phyloP scores from a whole-genome alignment of 1,140 invertebrate species.

The Dendrolimus punctatus region DNA sequence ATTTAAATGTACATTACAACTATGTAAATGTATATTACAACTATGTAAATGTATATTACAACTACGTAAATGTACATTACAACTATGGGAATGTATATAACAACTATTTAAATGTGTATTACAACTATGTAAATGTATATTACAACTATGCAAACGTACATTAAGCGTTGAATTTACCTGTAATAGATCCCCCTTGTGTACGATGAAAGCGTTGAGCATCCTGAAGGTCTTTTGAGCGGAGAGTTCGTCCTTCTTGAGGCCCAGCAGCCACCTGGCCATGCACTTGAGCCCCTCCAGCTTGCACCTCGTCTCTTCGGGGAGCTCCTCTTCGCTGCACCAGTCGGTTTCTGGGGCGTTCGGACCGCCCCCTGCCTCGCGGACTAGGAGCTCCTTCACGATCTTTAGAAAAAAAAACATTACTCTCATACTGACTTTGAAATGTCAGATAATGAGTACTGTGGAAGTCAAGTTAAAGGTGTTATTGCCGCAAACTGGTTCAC shows the following conservation, averaged over 20 bases:
- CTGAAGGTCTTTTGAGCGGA: constrained; percentile 95
- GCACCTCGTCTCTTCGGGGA: constrained; percentile 93
- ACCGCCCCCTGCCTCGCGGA: constrained; percentile 80
- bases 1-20: too few species aligned
- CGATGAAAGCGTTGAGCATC: constrained; percentile 91
- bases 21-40: too few species aligned
- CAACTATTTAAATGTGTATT: too few species aligned
- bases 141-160: too few species aligned
- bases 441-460: too few species aligned
- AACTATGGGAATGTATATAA: too few species aligned
- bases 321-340: constrained; percentile 91
- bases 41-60: too few species aligned
- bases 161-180: constrained; percentile 49
- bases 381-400: constrained; percentile 95
- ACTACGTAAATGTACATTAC: too few species aligned
- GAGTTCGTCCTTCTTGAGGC: constrained; percentile 89
- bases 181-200: constrained; percentile 88
- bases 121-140: too few species aligned
- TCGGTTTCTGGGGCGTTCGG: constrained; percentile 71
- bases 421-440: neutral
- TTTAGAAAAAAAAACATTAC: constrained; percentile 28
- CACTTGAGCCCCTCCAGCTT: constrained; percentile 96
- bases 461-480: too few species aligned
- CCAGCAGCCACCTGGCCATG: constrained; percentile 96
- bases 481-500: too few species aligned